Percentiles rank a stretch among this genome's conserved stretches.
These are phyloP conservation scores for Thera britannica DNA, from an alignment of 2,888 invertebrate species.

Conservation along the genomic window DNA sequence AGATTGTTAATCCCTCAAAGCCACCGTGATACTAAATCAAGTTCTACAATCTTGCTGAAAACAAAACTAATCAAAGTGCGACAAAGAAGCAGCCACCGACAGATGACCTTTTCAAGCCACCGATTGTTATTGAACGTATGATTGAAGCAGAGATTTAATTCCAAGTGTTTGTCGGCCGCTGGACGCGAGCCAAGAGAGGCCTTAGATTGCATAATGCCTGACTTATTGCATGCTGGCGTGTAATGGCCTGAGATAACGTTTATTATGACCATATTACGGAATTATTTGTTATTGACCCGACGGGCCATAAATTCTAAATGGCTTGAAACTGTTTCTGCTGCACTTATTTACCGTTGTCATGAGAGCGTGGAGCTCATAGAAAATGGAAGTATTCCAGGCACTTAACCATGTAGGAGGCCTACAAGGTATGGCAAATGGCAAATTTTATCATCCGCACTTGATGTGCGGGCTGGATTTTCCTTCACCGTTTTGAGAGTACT, in stretches of 20 bases:
- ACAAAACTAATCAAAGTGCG: conserved; percentile 1
- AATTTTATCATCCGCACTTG: too few species aligned
- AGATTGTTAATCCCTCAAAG: too few species aligned
- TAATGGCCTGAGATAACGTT: conserved; percentile 29
- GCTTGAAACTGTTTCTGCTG: not conserved
- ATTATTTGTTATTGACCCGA: conserved; percentile 30
- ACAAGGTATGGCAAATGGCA: too few species aligned
- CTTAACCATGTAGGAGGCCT: too few species aligned
- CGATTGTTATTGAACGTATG: conserved; percentile 16
- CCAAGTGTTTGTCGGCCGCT: conserved; percentile 60
- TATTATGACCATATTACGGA: conserved; percentile 10
- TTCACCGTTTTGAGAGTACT: too few species aligned
- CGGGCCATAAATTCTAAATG: not conserved
- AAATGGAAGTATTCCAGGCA: not conserved
- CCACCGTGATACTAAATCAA: not conserved
- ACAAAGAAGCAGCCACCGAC: conserved; percentile 2
- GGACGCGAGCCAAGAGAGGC: conserved; percentile 57
- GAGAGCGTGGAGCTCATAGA: not conserved
- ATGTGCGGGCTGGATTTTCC: too few species aligned
- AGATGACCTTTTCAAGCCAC: conserved; percentile 1
- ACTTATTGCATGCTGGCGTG: conserved; percentile 34
- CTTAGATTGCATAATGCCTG: conserved; percentile 36
- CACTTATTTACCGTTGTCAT: not conserved
- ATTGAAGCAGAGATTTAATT: conserved; percentile 58
- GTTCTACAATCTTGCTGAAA: not conserved